Percentiles rank a stretch among this genome's conserved stretches.
Evolutionary conservation across 2,888 invertebrate genomes (phyloP).

Genomic region (Diplolepis rosae): DNA sequence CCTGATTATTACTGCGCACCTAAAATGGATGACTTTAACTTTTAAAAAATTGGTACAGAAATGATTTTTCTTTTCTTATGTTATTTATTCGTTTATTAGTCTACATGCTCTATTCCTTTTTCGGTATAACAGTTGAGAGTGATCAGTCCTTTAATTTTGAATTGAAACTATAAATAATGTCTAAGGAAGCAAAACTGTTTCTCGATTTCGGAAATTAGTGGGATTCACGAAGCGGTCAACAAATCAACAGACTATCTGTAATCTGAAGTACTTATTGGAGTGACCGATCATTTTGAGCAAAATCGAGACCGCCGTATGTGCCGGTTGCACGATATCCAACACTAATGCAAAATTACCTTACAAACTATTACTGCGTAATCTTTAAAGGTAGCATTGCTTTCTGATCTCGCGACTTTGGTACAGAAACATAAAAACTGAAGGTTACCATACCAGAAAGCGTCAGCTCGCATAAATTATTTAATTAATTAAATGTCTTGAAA

Average conservation of each 20-base stretch:
- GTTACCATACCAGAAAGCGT: too few species aligned
- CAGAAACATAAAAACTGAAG: too few species aligned
- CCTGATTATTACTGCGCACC: neutral
- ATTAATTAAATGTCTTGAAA: too few species aligned
- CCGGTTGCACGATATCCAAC: neutral
- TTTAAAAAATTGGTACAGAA: neutral
- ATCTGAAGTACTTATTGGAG: neutral
- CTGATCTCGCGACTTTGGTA: too few species aligned
- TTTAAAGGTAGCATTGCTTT: too few species aligned
- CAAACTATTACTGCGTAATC: neutral
- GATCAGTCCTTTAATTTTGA: neutral
- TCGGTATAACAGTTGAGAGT: neutral
- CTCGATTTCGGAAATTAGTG: neutral
- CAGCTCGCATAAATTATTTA: too few species aligned
- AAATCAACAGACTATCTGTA: neutral
- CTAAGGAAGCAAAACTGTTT: neutral
- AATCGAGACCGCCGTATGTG: neutral
- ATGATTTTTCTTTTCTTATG: neutral
- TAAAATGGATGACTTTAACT: neutral
- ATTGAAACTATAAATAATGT: neutral
- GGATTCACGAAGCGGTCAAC: neutral
- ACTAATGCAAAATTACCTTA: too few species aligned
- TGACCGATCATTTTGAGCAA: neutral
- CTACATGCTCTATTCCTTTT: constrained; percentile 1
- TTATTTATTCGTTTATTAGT: neutral